These are phyloP conservation scores for Brevimyrus niger DNA, from an alignment of 2,113 vertebrate species.

Conservation along the genomic window DNA sequence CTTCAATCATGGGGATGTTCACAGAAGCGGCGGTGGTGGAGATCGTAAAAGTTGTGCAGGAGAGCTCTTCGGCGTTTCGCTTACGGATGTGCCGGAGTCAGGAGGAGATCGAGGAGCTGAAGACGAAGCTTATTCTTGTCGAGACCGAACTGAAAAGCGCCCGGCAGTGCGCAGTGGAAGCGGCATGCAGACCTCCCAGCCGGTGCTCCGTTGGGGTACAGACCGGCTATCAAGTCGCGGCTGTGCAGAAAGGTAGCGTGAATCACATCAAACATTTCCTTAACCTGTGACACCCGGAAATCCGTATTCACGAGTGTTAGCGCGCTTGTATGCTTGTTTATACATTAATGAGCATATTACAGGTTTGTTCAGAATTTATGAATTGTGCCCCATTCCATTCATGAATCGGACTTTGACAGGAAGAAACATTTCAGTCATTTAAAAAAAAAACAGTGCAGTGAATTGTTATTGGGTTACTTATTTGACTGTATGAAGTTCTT, in stretches of 20 bases:
- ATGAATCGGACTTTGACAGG: neutral
- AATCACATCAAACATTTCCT: neutral
- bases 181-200: neutral
- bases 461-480: neutral
- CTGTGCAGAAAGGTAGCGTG: neutral
- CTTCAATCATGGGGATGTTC: conserved; percentile 12
- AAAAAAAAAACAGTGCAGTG: neutral
- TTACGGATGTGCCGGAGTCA: neutral
- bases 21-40: conserved; percentile 5
- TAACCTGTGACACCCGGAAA: neutral
- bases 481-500: neutral
- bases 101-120: conserved; percentile 4
- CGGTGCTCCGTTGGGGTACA: neutral
- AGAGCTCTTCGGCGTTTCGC: neutral
- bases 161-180: neutral
- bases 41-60: conserved; percentile 4
- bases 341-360: neutral
- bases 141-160: neutral
- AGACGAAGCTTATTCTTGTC: neutral
- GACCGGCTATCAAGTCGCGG: neutral
- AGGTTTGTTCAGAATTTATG: neutral
- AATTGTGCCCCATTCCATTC: neutral
- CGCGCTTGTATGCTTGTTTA: neutral
- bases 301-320: neutral
- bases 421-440: neutral